Evolutionary conservation across 2,797 vertebrate genomes (phyloP).

Genomic region (Streptopelia turtur): DNA sequence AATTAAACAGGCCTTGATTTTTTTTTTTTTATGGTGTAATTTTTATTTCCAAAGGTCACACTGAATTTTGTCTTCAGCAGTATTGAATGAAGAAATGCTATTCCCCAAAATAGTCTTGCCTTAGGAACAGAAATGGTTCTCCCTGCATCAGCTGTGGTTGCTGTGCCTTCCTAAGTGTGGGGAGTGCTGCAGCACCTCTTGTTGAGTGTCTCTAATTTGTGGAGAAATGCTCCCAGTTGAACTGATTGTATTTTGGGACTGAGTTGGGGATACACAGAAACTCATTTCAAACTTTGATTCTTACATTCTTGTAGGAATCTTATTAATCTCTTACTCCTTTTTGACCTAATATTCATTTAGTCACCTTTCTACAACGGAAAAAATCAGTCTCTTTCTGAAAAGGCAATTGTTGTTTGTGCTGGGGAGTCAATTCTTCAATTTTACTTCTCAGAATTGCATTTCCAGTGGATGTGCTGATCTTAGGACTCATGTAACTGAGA

Average conservation of each 20-base stretch:
- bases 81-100: background rate
- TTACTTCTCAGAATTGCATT: background rate
- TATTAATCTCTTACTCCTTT: background rate
- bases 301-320: background rate
- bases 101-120: background rate
- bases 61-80: background rate
- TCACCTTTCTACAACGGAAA: background rate
- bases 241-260: background rate
- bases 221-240: background rate
- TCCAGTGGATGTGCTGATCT: background rate
- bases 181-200: background rate
- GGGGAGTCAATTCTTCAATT: background rate
- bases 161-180: background rate
- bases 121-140: background rate
- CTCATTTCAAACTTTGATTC: background rate
- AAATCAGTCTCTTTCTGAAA: background rate
- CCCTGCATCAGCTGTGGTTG: background rate
- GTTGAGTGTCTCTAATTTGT: background rate
- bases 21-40: background rate
- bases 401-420: background rate
- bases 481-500: background rate
- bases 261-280: background rate
- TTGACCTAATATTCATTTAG: background rate
- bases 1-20: rapidly evolving
- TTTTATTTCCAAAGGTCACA: background rate